These are phyloP conservation scores for Lypha dubia DNA, from an alignment of 2,888 invertebrate genomes.

Conservation along the genomic window DNA sequence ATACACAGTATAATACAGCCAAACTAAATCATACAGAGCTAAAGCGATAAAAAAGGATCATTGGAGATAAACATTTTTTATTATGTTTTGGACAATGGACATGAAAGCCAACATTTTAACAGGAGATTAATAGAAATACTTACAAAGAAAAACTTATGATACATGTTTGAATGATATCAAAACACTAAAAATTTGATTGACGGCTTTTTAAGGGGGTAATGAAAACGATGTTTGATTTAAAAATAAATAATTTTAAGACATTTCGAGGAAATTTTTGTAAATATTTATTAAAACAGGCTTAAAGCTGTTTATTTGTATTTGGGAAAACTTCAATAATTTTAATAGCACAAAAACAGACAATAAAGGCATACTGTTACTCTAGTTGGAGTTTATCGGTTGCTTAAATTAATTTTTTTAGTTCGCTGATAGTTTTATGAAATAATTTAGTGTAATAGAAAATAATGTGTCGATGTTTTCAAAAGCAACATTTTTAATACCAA, in stretches of 20 bases:
- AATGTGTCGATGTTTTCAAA: too few species aligned
- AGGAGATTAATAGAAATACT: neutral
- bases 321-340: too few species aligned
- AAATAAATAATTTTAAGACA: neutral
- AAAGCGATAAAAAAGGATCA: constrained; percentile 19
- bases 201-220: neutral
- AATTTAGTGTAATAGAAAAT: too few species aligned
- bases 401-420: too few species aligned
- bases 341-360: too few species aligned
- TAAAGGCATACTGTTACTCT: too few species aligned
- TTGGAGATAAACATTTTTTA: constrained; percentile 6
- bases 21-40: constrained; percentile 14
- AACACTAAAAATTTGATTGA: constrained; percentile 9
- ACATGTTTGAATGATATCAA: neutral
- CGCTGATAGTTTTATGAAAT: too few species aligned
- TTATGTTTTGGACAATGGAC: neutral
- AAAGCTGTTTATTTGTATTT: too few species aligned
- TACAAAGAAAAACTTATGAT: neutral
- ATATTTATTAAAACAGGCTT: too few species aligned
- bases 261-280: neutral
- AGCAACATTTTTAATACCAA: too few species aligned
- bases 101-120: constrained; percentile 17
- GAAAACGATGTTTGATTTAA: too few species aligned
- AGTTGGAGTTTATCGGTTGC: too few species aligned
- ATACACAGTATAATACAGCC: neutral